These are phyloP conservation scores for Iguana delicatissima DNA, from an alignment of 2,797 vertebrate species.

Conservation along the genomic window DNA sequence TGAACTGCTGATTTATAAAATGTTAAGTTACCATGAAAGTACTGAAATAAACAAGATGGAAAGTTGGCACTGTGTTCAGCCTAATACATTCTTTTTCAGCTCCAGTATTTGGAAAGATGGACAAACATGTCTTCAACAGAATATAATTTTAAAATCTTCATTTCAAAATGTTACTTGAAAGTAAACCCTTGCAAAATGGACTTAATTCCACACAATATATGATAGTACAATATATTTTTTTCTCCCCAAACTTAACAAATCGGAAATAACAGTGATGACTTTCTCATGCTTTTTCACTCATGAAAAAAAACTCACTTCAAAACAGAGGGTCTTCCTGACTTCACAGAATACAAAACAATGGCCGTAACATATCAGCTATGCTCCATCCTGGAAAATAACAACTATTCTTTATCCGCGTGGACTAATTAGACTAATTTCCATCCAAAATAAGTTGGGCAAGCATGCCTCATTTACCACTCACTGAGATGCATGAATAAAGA, in stretches of 20 bases:
- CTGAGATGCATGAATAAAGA: constrained; percentile 79
- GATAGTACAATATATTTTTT: neutral
- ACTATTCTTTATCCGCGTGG: constrained; percentile 62
- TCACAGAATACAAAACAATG: constrained; percentile 29
- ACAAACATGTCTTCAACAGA: neutral
- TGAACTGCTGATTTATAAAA: neutral
- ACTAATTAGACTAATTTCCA: constrained; percentile 80
- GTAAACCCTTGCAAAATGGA: neutral
- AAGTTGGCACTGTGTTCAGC: neutral
- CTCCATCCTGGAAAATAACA: constrained; percentile 52
- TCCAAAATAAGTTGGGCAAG: constrained; percentile 76
- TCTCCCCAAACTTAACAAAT: neutral
- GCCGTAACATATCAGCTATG: constrained; percentile 53
- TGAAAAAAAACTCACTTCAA: constrained; percentile 42
- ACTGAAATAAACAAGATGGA: neutral
- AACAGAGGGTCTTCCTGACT: constrained; percentile 38
- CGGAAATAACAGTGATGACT: constrained; percentile 39
- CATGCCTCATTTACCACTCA: constrained; percentile 79
- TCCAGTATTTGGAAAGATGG: neutral
- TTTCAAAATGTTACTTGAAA: neutral
- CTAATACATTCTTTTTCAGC: constrained; percentile 4
- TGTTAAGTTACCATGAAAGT: neutral
- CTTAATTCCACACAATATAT: neutral
- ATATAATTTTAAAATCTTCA: neutral
- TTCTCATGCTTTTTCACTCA: constrained; percentile 39